These are phyloP conservation scores for Drosophila robusta DNA, from an alignment of 2,888 invertebrate species.

Conservation along the genomic window DNA sequence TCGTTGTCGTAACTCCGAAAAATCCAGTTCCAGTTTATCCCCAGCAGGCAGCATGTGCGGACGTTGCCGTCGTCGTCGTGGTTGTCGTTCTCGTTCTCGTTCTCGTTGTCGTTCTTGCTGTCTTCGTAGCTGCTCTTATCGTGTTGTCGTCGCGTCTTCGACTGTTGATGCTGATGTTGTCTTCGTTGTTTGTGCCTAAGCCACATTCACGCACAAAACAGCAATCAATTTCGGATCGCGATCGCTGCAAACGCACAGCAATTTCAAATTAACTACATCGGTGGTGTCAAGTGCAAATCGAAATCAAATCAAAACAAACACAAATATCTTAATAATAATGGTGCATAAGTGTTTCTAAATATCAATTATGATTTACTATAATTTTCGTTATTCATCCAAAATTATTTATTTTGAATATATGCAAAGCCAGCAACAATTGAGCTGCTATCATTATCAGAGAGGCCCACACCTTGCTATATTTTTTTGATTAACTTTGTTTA, in stretches of 20 bases:
- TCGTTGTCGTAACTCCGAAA: slow-evolving; percentile 73
- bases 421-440: slow-evolving; percentile 9
- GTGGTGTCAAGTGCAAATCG: slow-evolving; percentile 23
- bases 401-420: slow-evolving; percentile 4
- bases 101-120: slow-evolving; percentile 35
- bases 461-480: slow-evolving; percentile 41
- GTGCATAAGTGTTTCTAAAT: slow-evolving; percentile 5
- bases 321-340: not conserved
- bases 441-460: slow-evolving; percentile 40
- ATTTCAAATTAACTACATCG: slow-evolving; percentile 20
- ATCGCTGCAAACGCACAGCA: slow-evolving; percentile 20
- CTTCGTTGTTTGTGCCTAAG: slow-evolving; percentile 20
- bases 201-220: slow-evolving; percentile 12
- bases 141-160: slow-evolving; percentile 34
- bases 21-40: slow-evolving; percentile 85
- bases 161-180: slow-evolving; percentile 19
- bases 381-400: slow-evolving; percentile 36
- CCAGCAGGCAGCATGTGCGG: slow-evolving; percentile 85
- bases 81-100: slow-evolving; percentile 39
- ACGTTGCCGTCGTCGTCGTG: slow-evolving; percentile 72
- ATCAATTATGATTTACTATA: slow-evolving; percentile 8
- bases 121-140: slow-evolving; percentile 42
- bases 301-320: slow-evolving; percentile 11
- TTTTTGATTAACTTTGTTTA: slow-evolving; percentile 51
- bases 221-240: slow-evolving; percentile 21